phyloP scores from a whole-genome alignment of 2,113 vertebrate genomes.

The Python bivittatus region DNA sequence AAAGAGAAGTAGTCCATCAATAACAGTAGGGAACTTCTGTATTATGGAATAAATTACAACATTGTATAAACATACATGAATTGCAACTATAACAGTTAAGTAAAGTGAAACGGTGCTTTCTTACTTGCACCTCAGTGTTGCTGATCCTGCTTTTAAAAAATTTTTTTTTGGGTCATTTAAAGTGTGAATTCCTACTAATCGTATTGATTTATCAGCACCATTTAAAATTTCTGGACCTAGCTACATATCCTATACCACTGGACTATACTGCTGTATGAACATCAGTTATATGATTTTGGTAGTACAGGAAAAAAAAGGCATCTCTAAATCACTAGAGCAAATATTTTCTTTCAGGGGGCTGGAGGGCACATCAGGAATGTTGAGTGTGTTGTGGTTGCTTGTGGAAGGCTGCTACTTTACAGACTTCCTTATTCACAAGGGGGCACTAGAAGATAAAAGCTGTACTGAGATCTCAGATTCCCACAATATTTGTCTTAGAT shows the following conservation, averaged over 20 bases:
- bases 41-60: too few species aligned
- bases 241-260: neutral
- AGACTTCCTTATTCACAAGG: neutral
- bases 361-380: neutral
- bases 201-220: neutral
- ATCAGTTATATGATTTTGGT: too few species aligned
- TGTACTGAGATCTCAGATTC: neutral
- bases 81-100: neutral
- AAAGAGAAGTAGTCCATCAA: too few species aligned
- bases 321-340: neutral
- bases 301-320: neutral
- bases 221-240: neutral
- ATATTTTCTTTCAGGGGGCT: neutral
- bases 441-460: neutral
- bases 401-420: neutral
- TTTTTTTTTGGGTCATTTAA: neutral
- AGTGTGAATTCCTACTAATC: neutral
- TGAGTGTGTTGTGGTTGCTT: neutral
- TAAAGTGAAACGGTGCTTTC: neutral
- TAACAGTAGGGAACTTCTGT: too few species aligned
- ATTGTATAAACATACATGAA: too few species aligned
- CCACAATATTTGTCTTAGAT: neutral
- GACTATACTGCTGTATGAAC: too few species aligned
- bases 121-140: neutral
- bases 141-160: neutral